These are phyloP conservation scores for Melanaphis sacchari DNA, from an alignment of 1,140 invertebrate species.

Conservation along the genomic window DNA sequence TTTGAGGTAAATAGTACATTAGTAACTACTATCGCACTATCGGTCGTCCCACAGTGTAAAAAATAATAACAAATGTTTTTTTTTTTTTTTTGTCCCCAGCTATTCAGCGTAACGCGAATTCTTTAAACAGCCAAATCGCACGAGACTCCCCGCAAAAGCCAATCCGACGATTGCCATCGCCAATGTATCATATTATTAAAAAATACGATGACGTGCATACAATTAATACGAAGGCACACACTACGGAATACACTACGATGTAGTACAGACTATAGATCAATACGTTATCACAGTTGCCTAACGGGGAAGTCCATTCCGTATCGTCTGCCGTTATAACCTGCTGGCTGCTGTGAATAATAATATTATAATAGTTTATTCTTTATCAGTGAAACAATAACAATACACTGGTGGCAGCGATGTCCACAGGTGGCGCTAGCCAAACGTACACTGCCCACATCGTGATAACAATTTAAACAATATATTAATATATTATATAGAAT, in stretches of 20 bases:
- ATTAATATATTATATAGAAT: neutral
- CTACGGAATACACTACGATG: neutral
- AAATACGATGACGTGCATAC: neutral
- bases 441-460: neutral
- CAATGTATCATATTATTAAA: neutral
- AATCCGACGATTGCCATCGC: neutral
- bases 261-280: neutral
- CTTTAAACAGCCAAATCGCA: neutral
- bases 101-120: neutral
- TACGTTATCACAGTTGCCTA: neutral
- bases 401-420: neutral
- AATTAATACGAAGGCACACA: neutral
- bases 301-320: conserved; percentile 12
- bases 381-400: conserved; percentile 8
- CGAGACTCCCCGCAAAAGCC: neutral
- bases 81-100: neutral
- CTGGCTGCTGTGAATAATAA: neutral
- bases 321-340: neutral
- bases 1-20: neutral
- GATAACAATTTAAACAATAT: neutral
- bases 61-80: neutral
- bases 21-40: neutral
- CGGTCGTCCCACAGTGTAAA: neutral
- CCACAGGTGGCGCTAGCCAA: conserved; percentile 6
- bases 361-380: neutral